These are phyloP conservation scores for Andrena cerasifolii DNA, from an alignment of 1,140 invertebrate species.

Conservation along the genomic window DNA sequence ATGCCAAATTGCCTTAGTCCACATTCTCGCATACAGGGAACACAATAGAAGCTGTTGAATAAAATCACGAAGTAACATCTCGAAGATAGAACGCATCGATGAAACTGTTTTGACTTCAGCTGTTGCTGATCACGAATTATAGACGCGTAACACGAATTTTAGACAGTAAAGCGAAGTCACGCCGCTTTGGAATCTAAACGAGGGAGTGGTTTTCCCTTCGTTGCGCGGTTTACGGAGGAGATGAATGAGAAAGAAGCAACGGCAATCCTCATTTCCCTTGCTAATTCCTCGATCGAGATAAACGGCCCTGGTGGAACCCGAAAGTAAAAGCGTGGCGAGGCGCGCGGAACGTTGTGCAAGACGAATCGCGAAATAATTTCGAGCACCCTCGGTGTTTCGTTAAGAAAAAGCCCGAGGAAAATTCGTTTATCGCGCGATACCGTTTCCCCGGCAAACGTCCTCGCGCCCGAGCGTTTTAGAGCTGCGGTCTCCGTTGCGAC, in stretches of 20 bases:
- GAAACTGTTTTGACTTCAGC: too few species aligned
- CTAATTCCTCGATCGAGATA: slow-evolving; percentile 60
- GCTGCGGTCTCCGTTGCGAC: neutral
- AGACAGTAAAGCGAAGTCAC: too few species aligned
- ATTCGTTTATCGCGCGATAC: neutral
- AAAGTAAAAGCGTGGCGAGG: slow-evolving; percentile 73
- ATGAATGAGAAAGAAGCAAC: slow-evolving; percentile 19
- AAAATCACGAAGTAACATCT: too few species aligned
- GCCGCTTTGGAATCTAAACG: too few species aligned
- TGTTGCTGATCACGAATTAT: too few species aligned
- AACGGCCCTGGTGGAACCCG: slow-evolving; percentile 43
- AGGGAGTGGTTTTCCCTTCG: too few species aligned
- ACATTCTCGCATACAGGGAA: too few species aligned
- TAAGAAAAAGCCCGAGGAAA: neutral
- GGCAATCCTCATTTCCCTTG: slow-evolving; percentile 67
- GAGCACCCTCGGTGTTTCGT: neutral
- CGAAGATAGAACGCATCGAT: too few species aligned
- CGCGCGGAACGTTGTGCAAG: slow-evolving; percentile 57
- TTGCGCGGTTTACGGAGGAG: slow-evolving; percentile 46
- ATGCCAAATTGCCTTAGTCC: too few species aligned
- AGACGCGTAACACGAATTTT: too few species aligned
- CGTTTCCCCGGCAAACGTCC: neutral
- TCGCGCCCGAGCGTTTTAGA: neutral
- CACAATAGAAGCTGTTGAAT: too few species aligned
- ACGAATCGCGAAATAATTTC: slow-evolving; percentile 43